A percentile compares a stretch with the other conserved stretches of the same genome.
Evolutionary conservation across 2,797 vertebrate genomes (phyloP).

Genomic region (Spondyliosoma cantharus): DNA sequence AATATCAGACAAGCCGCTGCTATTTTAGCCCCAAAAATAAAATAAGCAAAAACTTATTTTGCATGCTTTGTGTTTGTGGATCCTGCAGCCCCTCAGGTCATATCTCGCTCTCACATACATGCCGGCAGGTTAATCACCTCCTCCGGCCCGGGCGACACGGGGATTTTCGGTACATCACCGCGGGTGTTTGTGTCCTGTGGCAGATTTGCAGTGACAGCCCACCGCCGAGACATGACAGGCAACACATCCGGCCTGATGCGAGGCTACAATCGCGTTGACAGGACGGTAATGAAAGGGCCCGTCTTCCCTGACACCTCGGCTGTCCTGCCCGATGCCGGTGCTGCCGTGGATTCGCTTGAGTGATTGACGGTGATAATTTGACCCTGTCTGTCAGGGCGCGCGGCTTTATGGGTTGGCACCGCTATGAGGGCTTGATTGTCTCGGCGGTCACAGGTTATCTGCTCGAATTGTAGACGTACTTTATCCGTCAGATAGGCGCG

Average conservation of each 20-base stretch:
- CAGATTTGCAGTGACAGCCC: conserved; percentile 69
- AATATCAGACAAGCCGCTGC: background rate
- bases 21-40: background rate
- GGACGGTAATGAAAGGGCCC: conserved; percentile 72
- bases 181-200: conserved; percentile 58
- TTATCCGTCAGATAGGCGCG: conserved; percentile 8
- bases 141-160: conserved; percentile 7
- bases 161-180: conserved; percentile 24
- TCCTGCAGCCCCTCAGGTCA: conserved; percentile 8
- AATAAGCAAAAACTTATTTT: conserved; percentile 4
- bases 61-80: background rate
- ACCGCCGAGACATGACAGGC: conserved; percentile 67
- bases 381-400: conserved; percentile 53
- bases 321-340: conserved; percentile 29
- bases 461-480: conserved; percentile 19
- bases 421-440: conserved; percentile 24
- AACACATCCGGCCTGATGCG: conserved; percentile 65
- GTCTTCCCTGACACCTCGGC: conserved; percentile 44
- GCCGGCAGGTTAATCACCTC: conserved; percentile 48
- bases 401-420: conserved; percentile 41
- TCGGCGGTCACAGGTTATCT: conserved; percentile 32
- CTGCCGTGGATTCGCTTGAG: conserved; percentile 33
- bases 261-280: conserved; percentile 70
- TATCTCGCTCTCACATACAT: conserved; percentile 7
- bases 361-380: conserved; percentile 73